phyloP scores from a whole-genome alignment of 2,797 vertebrate species.

The Sebastes oblongus region DNA sequence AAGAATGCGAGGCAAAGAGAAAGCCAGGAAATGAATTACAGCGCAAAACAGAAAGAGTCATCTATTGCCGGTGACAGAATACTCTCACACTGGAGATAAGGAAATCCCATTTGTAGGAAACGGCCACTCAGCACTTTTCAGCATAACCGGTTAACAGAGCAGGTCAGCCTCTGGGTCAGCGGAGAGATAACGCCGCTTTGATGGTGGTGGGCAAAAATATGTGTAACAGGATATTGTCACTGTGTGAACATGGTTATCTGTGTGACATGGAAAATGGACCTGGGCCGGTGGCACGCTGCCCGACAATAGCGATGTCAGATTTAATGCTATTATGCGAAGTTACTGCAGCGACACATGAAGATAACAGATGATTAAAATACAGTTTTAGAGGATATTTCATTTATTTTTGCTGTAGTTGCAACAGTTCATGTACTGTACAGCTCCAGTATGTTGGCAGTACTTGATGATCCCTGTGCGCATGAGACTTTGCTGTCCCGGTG shows the following conservation, averaged over 20 bases:
- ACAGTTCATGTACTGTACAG: slow-evolving; percentile 1
- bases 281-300: not conserved
- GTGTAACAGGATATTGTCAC: slow-evolving; percentile 38
- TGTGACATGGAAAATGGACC: slow-evolving; percentile 16
- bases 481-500: not conserved
- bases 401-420: not conserved
- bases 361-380: not conserved
- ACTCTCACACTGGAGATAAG: slow-evolving; percentile 74
- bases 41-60: slow-evolving; percentile 56
- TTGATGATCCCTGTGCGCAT: not conserved
- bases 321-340: slow-evolving; percentile 2
- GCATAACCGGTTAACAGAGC: slow-evolving; percentile 59
- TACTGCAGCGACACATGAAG: not conserved
- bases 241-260: slow-evolving; percentile 43
- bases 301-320: not conserved
- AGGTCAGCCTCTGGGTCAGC: slow-evolving; percentile 66
- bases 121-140: slow-evolving; percentile 71
- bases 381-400: not conserved
- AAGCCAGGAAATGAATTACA: slow-evolving; percentile 65
- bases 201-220: slow-evolving; percentile 37
- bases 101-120: slow-evolving; percentile 77
- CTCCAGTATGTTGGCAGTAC: not conserved
- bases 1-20: slow-evolving; percentile 35
- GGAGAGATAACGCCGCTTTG: slow-evolving; percentile 46
- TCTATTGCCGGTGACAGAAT: slow-evolving; percentile 65